Evolutionary conservation across 2,888 invertebrate species (phyloP).

Genomic region (Abrostola tripartita): DNA sequence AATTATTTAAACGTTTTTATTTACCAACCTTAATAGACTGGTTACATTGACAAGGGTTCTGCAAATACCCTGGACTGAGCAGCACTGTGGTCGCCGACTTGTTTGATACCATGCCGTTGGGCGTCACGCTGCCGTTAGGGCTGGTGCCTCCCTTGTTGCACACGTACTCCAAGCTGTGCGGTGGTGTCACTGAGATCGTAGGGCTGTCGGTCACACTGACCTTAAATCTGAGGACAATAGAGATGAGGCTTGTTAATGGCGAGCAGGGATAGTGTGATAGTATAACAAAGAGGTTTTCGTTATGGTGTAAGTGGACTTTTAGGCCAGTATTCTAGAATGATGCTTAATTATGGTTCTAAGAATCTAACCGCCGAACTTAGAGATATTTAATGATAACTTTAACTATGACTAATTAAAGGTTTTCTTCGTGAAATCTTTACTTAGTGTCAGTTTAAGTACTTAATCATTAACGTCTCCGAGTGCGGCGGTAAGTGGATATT

Average conservation of each 20-base stretch:
- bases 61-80: slow-evolving; percentile 82
- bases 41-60: slow-evolving; percentile 83
- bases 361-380: too few species aligned
- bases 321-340: too few species aligned
- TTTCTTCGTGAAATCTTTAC: too few species aligned
- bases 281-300: not conserved
- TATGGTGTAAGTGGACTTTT: not conserved
- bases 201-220: slow-evolving; percentile 83
- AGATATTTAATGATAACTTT: too few species aligned
- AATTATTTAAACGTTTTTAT: too few species aligned
- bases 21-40: slow-evolving; percentile 80
- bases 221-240: slow-evolving; percentile 72
- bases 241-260: not conserved
- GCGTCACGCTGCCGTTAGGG: slow-evolving; percentile 82
- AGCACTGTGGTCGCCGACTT: slow-evolving; percentile 81
- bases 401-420: too few species aligned
- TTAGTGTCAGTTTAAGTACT: too few species aligned
- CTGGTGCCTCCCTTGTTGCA: slow-evolving; percentile 77
- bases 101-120: slow-evolving; percentile 80
- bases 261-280: not conserved
- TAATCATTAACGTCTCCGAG: too few species aligned
- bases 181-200: slow-evolving; percentile 82
- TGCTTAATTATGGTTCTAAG: too few species aligned
- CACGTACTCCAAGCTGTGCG: slow-evolving; percentile 83
- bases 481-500: too few species aligned